These are phyloP conservation scores for Caenorhabditis sp. DNA, from an alignment of 2,888 invertebrate species.

Conservation along the genomic window DNA sequence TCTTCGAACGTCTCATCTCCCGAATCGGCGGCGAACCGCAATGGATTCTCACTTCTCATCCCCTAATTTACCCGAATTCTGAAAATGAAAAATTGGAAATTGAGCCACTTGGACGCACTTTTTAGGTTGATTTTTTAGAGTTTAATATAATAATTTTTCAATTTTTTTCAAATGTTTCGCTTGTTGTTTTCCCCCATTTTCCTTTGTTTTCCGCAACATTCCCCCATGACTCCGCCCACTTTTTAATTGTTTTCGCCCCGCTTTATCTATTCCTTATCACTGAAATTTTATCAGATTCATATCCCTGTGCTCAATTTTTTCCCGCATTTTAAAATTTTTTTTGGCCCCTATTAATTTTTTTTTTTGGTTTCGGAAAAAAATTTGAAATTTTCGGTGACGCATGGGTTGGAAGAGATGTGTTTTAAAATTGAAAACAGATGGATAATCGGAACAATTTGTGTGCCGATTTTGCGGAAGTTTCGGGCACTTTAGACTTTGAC, in stretches of 20 bases:
- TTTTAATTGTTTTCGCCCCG: not conserved
- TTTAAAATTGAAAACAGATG: conserved; percentile 54
- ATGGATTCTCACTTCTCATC: conserved; percentile 62
- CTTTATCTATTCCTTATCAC: not conserved
- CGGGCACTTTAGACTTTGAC: not conserved
- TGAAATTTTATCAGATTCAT: conserved; percentile 12
- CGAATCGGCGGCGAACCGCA: conserved; percentile 73
- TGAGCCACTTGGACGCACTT: conserved; percentile 19
- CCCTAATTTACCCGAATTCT: not conserved
- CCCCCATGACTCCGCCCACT: conserved; percentile 3
- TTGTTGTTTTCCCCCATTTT: not conserved
- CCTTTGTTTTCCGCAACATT: not conserved
- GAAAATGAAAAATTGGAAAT: not conserved
- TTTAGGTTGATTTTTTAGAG: conserved; percentile 7
- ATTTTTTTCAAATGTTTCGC: not conserved
- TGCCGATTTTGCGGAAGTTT: not conserved
- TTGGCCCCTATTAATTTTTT: not conserved
- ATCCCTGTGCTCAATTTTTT: not conserved
- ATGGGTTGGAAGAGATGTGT: not conserved
- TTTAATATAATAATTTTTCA: not conserved
- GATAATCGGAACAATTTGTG: conserved; percentile 19
- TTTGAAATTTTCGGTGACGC: conserved; percentile 3
- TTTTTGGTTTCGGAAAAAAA: no score
- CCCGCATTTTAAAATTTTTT: not conserved
- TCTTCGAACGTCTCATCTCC: conserved; percentile 85